Evolutionary conservation across 64 coral and sea anemone species (phyloP).

Genomic region (Trachythela sp.): DNA sequence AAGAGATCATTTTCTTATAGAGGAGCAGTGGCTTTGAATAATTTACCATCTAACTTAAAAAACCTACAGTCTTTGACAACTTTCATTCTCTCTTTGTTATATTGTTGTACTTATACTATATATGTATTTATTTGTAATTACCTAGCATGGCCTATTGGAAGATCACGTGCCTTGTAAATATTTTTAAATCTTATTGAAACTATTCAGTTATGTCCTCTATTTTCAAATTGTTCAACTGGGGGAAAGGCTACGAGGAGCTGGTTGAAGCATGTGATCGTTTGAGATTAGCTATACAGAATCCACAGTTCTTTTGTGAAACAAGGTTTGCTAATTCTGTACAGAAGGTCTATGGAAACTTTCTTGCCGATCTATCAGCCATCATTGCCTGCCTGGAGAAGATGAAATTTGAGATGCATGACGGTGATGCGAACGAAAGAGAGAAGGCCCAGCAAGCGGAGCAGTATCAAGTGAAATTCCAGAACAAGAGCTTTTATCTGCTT

Average conservation of each 20-base stretch:
- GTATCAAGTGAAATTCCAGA: not conserved
- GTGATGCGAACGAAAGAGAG: not conserved
- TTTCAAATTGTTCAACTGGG: not conserved
- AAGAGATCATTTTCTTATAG: too few relatives aligned
- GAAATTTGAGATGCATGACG: not conserved
- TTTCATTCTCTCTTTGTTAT: too few relatives aligned
- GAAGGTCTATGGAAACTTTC: not conserved
- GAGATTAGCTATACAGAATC: not conserved
- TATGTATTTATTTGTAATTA: too few relatives aligned
- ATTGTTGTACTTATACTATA: too few relatives aligned
- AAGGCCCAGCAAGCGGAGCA: not conserved
- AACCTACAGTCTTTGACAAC: too few relatives aligned
- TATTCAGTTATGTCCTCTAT: too few relatives aligned
- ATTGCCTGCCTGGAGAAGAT: not conserved
- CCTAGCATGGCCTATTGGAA: too few relatives aligned
- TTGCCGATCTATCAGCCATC: not conserved
- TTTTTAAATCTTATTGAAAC: too few relatives aligned
- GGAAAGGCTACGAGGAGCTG: not conserved
- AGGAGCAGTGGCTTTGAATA: too few relatives aligned
- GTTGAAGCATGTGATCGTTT: not conserved
- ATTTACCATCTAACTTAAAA: too few relatives aligned
- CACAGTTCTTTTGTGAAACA: not conserved
- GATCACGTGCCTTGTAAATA: too few relatives aligned
- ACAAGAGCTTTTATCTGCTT: not conserved
- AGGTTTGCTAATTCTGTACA: not conserved